Evolutionary conservation across 2,888 invertebrate genomes (phyloP).

Genomic region (Sisyra terminalis): DNA sequence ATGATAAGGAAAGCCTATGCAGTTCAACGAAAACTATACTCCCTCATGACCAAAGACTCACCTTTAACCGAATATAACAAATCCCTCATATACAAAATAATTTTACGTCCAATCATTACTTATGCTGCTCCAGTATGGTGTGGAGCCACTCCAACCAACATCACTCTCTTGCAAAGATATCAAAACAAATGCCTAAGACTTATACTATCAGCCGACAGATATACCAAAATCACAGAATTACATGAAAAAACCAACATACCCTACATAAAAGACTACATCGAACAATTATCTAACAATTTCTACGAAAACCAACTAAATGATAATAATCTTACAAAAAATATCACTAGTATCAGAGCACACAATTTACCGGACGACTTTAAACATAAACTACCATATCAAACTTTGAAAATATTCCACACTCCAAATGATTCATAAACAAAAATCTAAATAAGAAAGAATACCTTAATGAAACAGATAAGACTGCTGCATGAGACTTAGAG

Average conservation of each 20-base stretch:
- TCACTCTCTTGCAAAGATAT: slow-evolving; percentile 11
- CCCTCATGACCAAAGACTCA: slow-evolving; percentile 7
- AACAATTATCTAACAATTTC: too few species aligned
- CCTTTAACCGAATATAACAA: slow-evolving; percentile 12
- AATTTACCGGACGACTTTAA: too few species aligned
- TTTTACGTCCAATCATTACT: slow-evolving; percentile 13
- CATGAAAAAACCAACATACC: not conserved
- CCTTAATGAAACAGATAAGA: too few species aligned
- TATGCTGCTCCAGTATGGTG: slow-evolving; percentile 17
- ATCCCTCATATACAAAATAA: slow-evolving; percentile 14
- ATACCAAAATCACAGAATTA: not conserved
- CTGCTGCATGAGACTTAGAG: too few species aligned
- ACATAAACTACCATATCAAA: too few species aligned
- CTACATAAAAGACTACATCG: not conserved
- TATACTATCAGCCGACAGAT: not conserved
- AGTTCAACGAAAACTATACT: slow-evolving; percentile 10
- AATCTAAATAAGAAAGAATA: too few species aligned
- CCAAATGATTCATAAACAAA: too few species aligned
- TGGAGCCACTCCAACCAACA: slow-evolving; percentile 9
- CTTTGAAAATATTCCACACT: too few species aligned
- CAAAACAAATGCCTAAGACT: slow-evolving; percentile 12
- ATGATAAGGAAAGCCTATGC: slow-evolving; percentile 6
- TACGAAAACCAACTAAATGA: too few species aligned
- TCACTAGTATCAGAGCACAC: too few species aligned
- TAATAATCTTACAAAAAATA: too few species aligned